These are phyloP conservation scores for Teleiodes luculella DNA, from an alignment of 2,888 invertebrate genomes.

Conservation along the genomic window DNA sequence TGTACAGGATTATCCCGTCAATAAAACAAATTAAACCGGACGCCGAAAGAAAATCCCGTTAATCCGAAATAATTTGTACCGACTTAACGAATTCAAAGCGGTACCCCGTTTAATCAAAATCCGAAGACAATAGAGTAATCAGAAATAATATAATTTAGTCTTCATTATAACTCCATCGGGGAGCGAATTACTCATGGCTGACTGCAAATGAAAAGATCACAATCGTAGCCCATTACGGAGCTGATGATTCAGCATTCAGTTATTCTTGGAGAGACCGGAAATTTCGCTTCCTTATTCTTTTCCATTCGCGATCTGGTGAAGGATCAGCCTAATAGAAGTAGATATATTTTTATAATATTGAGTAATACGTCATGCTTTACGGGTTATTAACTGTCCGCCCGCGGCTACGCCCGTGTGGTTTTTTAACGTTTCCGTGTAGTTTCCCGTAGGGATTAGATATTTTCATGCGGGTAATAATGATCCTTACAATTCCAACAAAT, in stretches of 20 bases:
- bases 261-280: slow-evolving; percentile 28
- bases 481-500: no score
- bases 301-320: neutral
- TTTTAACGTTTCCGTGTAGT: no score
- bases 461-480: no score
- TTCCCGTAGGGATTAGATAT: no score
- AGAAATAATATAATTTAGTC: slow-evolving; percentile 66
- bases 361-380: neutral
- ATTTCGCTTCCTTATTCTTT: slow-evolving; percentile 26
- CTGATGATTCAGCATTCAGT: slow-evolving; percentile 50
- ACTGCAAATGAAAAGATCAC: slow-evolving; percentile 73
- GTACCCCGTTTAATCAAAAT: slow-evolving; percentile 61
- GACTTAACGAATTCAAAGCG: slow-evolving; percentile 40
- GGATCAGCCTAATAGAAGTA: neutral
- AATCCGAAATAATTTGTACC: slow-evolving; percentile 51
- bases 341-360: neutral
- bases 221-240: slow-evolving; percentile 57
- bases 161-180: slow-evolving; percentile 64
- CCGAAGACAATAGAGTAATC: slow-evolving; percentile 62
- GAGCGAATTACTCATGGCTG: slow-evolving; percentile 56
- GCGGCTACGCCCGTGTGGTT: no score
- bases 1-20: slow-evolving; percentile 22
- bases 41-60: slow-evolving; percentile 44
- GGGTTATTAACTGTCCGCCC: no score
- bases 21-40: slow-evolving; percentile 43